phyloP scores from a whole-genome alignment of 2,113 vertebrate species.

The Gopherus flavomarginatus region DNA sequence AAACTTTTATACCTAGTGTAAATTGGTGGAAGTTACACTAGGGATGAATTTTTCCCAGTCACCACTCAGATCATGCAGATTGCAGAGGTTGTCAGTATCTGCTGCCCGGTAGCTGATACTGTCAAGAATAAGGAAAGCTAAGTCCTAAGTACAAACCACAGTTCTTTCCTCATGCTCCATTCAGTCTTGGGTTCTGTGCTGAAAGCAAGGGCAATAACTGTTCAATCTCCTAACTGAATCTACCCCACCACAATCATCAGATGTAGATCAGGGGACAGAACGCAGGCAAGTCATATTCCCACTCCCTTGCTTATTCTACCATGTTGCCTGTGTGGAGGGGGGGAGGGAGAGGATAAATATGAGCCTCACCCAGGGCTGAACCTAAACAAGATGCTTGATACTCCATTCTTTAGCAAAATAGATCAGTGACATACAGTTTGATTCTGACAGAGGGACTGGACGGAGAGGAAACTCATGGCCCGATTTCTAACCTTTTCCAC shows the following conservation, averaged over 20 bases:
- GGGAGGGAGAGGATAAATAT: neutral
- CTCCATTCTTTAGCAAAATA: neutral
- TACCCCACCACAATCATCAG: neutral
- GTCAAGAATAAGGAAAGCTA: neutral
- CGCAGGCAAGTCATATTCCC: neutral
- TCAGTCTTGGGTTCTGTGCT: neutral
- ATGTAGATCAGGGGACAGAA: neutral
- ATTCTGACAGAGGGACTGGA: neutral
- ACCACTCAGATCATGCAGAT: neutral
- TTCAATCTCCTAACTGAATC: too few species aligned
- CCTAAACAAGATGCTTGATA: neutral
- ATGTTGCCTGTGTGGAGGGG: neutral
- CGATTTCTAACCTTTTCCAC: neutral
- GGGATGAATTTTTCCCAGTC: neutral
- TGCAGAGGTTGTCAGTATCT: neutral
- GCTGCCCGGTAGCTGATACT: neutral
- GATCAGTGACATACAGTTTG: neutral
- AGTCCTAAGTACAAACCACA: neutral
- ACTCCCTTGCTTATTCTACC: neutral
- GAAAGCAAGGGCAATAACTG: neutral
- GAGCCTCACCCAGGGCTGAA: neutral
- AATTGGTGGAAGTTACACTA: neutral
- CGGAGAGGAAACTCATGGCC: neutral
- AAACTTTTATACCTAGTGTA: neutral
- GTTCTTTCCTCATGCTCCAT: neutral